Percentiles rank a stretch among this genome's conserved stretches.
These are phyloP conservation scores for Scalopus aquaticus DNA, from an alignment of 2,113 vertebrate genomes.

Conservation along the genomic window DNA sequence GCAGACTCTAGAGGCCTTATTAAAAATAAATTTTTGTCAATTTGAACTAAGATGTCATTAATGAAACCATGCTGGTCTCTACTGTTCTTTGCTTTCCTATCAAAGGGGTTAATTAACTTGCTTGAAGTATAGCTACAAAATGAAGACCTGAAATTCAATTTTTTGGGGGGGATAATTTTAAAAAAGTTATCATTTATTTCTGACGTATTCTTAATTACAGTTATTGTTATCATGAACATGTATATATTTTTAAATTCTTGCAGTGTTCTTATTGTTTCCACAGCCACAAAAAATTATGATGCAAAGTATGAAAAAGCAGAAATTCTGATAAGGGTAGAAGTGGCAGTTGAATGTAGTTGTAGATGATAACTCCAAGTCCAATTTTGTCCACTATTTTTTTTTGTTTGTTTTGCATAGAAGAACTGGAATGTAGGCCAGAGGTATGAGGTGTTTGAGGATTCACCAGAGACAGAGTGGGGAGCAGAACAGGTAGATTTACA, in stretches of 20 bases:
- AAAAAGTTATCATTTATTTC: no score
- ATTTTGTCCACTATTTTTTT: neutral
- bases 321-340: neutral
- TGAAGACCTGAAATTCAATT: neutral
- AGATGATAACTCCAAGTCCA: neutral
- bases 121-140: neutral
- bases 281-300: slow-evolving; percentile 24
- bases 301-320: slow-evolving; percentile 40
- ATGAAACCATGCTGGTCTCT: neutral
- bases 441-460: no score
- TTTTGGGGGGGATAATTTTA: no score
- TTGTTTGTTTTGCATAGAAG: no score
- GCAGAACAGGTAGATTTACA: no score
- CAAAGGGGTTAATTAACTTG: neutral
- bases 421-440: no score
- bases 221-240: no score
- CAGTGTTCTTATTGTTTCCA: slow-evolving; percentile 40
- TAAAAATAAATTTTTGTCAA: neutral
- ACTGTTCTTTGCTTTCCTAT: neutral
- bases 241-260: neutral
- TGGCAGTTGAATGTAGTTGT: neutral
- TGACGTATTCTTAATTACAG: no score
- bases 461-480: no score
- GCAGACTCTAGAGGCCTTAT: neutral
- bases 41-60: neutral